Percentiles rank a stretch among this genome's conserved stretches.
These are phyloP conservation scores for Allobates femoralis DNA, from an alignment of 2,797 vertebrate species.

Conservation along the genomic window DNA sequence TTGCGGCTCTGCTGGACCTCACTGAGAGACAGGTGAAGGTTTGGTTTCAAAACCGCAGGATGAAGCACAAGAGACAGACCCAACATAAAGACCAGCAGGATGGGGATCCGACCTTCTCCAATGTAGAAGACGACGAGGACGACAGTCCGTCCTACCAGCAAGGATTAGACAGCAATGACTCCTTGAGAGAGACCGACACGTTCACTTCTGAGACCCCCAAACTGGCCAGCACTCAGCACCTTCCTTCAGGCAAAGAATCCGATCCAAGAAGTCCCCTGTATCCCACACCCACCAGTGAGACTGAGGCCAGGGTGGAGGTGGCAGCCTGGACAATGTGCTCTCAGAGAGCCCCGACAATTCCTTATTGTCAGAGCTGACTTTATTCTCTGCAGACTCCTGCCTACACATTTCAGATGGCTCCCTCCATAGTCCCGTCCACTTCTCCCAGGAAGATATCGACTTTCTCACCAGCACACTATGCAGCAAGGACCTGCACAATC, in stretches of 20 bases:
- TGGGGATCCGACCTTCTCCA: slow-evolving; percentile 75
- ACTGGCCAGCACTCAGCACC: slow-evolving; percentile 69
- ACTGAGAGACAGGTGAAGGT: slow-evolving; percentile 90
- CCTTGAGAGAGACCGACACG: slow-evolving; percentile 72
- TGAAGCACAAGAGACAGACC: slow-evolving; percentile 88
- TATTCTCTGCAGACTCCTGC: slow-evolving; percentile 85
- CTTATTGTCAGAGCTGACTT: slow-evolving; percentile 81
- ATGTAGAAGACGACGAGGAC: slow-evolving; percentile 74
- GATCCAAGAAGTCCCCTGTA: slow-evolving; percentile 69
- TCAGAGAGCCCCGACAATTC: slow-evolving; percentile 75
- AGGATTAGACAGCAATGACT: slow-evolving; percentile 77
- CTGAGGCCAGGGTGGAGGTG: slow-evolving; percentile 67
- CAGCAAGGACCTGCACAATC: slow-evolving; percentile 87
- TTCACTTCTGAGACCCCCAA: slow-evolving; percentile 60
- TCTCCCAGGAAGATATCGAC: slow-evolving; percentile 94
- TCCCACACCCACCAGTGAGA: slow-evolving; percentile 70
- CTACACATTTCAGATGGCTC: slow-evolving; percentile 78
- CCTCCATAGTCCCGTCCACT: slow-evolving; percentile 85
- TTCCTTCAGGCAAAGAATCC: slow-evolving; percentile 69
- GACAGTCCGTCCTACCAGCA: slow-evolving; percentile 76
- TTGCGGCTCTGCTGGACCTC: slow-evolving; percentile 86
- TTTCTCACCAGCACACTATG: slow-evolving; percentile 92
- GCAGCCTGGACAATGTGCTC: slow-evolving; percentile 72
- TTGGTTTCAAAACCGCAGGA: slow-evolving; percentile 90
- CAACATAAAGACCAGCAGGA: slow-evolving; percentile 82